Base-by-base conservation (phyloP, 2,797 vertebrate genomes). In the Coluber constrictor region DNA sequence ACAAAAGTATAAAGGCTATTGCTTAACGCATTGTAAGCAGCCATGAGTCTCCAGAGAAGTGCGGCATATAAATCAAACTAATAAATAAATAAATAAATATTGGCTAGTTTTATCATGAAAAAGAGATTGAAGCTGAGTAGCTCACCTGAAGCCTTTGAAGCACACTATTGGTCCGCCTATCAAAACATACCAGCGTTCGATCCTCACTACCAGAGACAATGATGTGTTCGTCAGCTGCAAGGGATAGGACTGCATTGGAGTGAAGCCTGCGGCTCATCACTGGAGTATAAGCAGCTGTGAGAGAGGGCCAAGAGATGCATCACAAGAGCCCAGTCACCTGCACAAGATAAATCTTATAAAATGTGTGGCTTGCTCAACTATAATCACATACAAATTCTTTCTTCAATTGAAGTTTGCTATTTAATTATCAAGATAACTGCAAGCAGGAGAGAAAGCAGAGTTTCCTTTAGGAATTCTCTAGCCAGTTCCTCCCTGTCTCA, bases 201-300 rank as follows among this genome's bases (percentile, higher is more conserved):
- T 99, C 99, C 97, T 98, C 98, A 20, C 99, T 98, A 91, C 98
- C 98, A 0, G 98, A 99, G 93, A 99, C 95, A 91, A 99, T 98
- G 95, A 98, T 98, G 66, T 95, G 97, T 51, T 99, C 98, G 1
- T 99, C 98, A 0, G 98, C 98, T 7, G 96, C 97, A 88, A 99
- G 96, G 3, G 98, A 98, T 95, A 99, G 97, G 20, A 99, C 98
- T 0, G 98, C 98, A 0, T 97, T 98, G 5, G 97, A 95, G 87
- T 99, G 99, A 83, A 98, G 97, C 93, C 96, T 97, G 90, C 98
- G 96, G 61, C 98, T 98, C 97, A 98, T 98, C 94, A 99, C 97
- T 94, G 98, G 95, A 3, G 97, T 97, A 7, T 98, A 97, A 20
- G 97, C 93, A 0, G 97, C 99, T 99, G 95, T 25, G 1, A 5